Conservation (phyloP, 2,888 invertebrate species). For the Polyploca ridens region DNA sequence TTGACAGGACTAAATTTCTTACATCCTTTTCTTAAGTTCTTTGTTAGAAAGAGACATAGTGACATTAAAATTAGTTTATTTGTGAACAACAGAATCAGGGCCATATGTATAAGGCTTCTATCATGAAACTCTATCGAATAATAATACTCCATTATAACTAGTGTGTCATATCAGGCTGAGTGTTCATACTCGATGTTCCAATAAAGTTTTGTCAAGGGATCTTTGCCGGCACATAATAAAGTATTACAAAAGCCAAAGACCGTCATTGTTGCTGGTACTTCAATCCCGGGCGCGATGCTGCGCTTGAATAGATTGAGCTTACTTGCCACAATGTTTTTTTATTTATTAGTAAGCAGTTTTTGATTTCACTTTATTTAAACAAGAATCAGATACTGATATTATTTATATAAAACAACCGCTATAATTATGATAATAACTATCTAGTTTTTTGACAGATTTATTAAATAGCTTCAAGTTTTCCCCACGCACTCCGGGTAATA, state of each 20-base stretch:
- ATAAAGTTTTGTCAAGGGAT: conserved; percentile 84
- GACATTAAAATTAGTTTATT: too few relatives aligned
- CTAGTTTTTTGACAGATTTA: too few relatives aligned
- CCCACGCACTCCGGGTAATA: too few relatives aligned
- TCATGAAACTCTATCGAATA: conserved; percentile 57
- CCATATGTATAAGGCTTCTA: conserved; percentile 34
- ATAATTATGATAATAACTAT: too few relatives aligned
- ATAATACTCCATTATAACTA: conserved; percentile 69
- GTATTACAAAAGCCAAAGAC: conserved; percentile 85
- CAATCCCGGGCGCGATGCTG: conserved; percentile 70
- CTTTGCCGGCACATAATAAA: conserved; percentile 83
- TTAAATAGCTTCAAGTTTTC: too few relatives aligned
- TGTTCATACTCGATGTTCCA: conserved; percentile 80
- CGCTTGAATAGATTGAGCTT: conserved; percentile 53
- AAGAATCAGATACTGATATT: too few relatives aligned
- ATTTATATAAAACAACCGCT: too few relatives aligned
- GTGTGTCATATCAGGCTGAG: conserved; percentile 73
- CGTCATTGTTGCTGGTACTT: conserved; percentile 84
- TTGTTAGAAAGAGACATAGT: too few relatives aligned
- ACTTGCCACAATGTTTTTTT: conserved; percentile 34
- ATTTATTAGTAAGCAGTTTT: neutral
- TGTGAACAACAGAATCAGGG: conserved; percentile 35
- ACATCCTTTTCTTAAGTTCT: too few relatives aligned
- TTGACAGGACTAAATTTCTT: too few relatives aligned
- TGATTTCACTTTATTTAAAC: too few relatives aligned